These are phyloP conservation scores for Bimastos eiseni DNA, from an alignment of 2,888 invertebrate species.

Conservation along the genomic window DNA sequence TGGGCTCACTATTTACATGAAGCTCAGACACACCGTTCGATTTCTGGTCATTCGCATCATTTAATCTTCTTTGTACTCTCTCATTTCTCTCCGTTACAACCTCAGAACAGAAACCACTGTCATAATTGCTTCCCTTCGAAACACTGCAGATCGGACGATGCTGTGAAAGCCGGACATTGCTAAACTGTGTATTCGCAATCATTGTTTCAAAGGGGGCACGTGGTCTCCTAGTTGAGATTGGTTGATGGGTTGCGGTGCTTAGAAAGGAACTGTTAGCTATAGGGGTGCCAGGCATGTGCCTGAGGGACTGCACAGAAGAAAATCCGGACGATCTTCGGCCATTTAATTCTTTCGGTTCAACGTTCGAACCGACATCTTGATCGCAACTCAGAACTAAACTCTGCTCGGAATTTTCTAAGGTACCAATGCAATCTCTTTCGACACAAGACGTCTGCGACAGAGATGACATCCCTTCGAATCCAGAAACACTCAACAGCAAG, in stretches of 20 bases:
- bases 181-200: neutral
- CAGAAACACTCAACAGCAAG: neutral
- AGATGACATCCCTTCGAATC: neutral
- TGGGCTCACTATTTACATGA: neutral
- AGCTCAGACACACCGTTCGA: neutral
- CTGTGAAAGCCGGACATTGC: neutral
- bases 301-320: neutral
- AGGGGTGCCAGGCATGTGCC: neutral
- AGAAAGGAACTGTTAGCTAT: neutral
- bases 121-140: neutral
- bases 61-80: neutral
- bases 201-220: neutral
- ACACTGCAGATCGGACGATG: neutral
- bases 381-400: constrained; percentile 13
- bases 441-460: neutral
- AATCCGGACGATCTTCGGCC: neutral
- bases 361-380: neutral
- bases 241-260: neutral
- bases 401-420: neutral
- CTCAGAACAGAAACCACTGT: neutral
- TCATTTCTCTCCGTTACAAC: neutral
- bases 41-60: neutral
- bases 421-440: neutral
- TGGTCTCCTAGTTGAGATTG: neutral
- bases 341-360: neutral